A percentile compares a stretch with the other conserved stretches of the same genome.
Conservation (phyloP, 2,797 vertebrate genomes). For the Emys orbicularis region DNA sequence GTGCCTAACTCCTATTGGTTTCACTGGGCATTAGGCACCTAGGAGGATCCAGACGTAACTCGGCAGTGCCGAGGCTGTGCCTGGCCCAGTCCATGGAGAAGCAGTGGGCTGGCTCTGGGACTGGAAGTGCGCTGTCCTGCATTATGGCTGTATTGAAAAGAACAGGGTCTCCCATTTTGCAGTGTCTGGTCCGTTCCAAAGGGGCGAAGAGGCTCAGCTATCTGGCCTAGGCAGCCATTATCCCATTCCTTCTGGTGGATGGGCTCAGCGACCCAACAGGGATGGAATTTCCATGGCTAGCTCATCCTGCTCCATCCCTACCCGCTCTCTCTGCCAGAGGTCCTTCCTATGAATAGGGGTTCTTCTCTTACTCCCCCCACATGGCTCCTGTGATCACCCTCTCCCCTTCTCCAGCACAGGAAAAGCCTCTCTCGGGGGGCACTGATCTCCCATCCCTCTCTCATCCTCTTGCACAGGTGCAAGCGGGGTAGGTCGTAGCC, state of each 20-base stretch:
- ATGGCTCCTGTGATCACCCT: neutral
- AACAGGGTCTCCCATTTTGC: neutral
- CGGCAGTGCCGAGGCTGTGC: neutral
- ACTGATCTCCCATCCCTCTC: neutral
- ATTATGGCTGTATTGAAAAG: neutral
- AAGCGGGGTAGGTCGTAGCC: conserved; percentile 94
- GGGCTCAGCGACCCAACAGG: neutral
- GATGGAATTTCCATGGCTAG: neutral
- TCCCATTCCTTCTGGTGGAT: no score
- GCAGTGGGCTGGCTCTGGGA: neutral
- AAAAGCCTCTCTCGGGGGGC: neutral
- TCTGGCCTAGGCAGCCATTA: neutral
- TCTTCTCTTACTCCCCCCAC: neutral
- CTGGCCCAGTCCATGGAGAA: neutral
- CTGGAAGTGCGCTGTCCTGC: neutral
- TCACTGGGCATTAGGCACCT: neutral
- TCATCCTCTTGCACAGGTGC: conserved; percentile 84
- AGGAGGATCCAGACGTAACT: neutral
- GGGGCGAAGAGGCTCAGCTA: neutral
- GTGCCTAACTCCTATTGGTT: neutral
- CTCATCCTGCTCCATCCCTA: neutral
- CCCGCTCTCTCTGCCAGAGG: neutral
- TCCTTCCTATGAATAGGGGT: no score
- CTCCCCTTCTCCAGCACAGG: neutral
- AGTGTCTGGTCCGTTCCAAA: neutral